Base-by-base conservation (phyloP, 2,797 vertebrate species). In the Nannoperca obscura region DNA sequence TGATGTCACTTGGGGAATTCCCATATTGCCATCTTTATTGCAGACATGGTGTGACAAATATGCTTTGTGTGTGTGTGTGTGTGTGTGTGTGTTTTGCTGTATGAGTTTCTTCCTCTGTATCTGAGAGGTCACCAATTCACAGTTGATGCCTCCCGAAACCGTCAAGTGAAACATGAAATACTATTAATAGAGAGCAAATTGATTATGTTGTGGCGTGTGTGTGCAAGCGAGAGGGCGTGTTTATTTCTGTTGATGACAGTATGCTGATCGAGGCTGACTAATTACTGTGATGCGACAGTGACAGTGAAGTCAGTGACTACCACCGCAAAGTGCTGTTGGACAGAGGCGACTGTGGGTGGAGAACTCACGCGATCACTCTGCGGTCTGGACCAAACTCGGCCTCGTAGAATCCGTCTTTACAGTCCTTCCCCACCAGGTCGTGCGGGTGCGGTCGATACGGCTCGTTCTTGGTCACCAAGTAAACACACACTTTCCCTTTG, bases 371-470 rank as follows among this genome's bases (percentile, higher is more conserved):
- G 11, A 99, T 94, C 67, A 98, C 96, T 91, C 95, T 96, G 44
- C 97, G 97, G 22, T 99, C 98, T 0, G 97, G 96, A 30, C 97
- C 98, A 40, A 99, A 99, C 89, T 99, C 98, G 1, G 96, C 96
- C 93, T 99, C 98, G 0, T 99, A 99, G 94, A 96, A 99, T 11
- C 98, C 98, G 68, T 99, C 97, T 87, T 95, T 97, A 91, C 98
- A 99, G 93, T 99, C 98, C 86, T 98, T 99, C 40, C 98, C 98
- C 85, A 99, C 98, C 86, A 99, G 93, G 92, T 98, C 97, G 11
- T 99, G 98, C 17, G 98, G 98, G 77, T 99, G 98, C 0, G 98
- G 98, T 76, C 97, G 96, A 93, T 97, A 97, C 0, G 97, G 98
- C 22, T 99, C 97, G 32, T 94, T 98, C 91, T 99, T 99, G 0